A percentile compares a stretch with the other conserved stretches of the same genome.
Evolutionary conservation across 2,888 invertebrate genomes (phyloP).

Genomic region (Keiferia lycopersicella): DNA sequence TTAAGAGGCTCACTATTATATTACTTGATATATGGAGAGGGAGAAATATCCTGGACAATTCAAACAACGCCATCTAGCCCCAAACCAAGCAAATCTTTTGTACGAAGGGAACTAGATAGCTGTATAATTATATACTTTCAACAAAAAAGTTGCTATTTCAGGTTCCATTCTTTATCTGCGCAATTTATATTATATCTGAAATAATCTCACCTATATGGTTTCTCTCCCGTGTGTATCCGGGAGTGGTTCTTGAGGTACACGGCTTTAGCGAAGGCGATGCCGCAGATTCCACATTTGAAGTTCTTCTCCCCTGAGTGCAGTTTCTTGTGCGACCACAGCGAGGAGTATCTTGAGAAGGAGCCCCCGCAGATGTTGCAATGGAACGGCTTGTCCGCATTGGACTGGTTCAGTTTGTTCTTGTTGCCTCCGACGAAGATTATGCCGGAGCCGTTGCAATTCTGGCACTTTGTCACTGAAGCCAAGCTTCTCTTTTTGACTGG

Average conservation of each 20-base stretch:
- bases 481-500: slow-evolving; percentile 92
- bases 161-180: too few relatives aligned
- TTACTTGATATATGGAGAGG: too few relatives aligned
- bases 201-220: slow-evolving; percentile 67
- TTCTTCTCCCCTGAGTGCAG: slow-evolving; percentile 91
- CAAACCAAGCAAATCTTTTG: too few relatives aligned
- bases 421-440: slow-evolving; percentile 89
- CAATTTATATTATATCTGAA: too few relatives aligned
- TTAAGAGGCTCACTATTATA: too few relatives aligned
- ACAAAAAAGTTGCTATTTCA: too few relatives aligned
- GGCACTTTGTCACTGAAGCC: slow-evolving; percentile 92
- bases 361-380: slow-evolving; percentile 94
- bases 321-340: slow-evolving; percentile 94
- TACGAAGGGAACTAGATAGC: too few relatives aligned
- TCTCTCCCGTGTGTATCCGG: slow-evolving; percentile 90
- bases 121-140: too few relatives aligned
- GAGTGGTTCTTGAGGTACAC: slow-evolving; percentile 95
- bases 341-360: slow-evolving; percentile 91
- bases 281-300: slow-evolving; percentile 93
- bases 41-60: too few relatives aligned
- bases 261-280: slow-evolving; percentile 93
- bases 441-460: slow-evolving; percentile 94
- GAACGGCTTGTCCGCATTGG: slow-evolving; percentile 89
- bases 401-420: slow-evolving; percentile 81
- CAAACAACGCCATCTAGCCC: too few relatives aligned